phyloP scores from a whole-genome alignment of 2,797 vertebrate species.

The Acrossocheilus wenchowensis region DNA sequence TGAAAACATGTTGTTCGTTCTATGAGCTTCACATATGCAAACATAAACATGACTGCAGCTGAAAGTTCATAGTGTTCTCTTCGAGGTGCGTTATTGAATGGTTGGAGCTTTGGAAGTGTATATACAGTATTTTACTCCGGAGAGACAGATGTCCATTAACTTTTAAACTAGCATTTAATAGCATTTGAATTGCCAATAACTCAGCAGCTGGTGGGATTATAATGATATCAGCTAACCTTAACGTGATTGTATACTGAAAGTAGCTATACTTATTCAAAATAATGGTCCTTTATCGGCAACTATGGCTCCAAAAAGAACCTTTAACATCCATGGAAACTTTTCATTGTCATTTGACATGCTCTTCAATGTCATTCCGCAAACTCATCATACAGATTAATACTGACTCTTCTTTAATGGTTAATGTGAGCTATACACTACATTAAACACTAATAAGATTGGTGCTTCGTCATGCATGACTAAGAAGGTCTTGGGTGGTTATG shows the following conservation, averaged over 20 bases:
- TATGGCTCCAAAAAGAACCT: not conserved
- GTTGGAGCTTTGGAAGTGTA: not conserved
- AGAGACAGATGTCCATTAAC: constrained; percentile 2
- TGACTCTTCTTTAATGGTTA: not conserved
- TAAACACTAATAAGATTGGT: constrained; percentile 20
- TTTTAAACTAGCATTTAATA: constrained; percentile 4
- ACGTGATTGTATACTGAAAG: constrained; percentile 10
- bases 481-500: not conserved
- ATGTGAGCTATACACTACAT: constrained; percentile 5
- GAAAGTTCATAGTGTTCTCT: constrained; percentile 14
- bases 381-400: constrained; percentile 1
- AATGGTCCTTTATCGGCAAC: not conserved
- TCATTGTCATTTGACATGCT: not conserved
- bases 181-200: not conserved
- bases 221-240: constrained; percentile 22
- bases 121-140: not conserved
- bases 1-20: constrained; percentile 44
- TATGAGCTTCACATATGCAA: constrained; percentile 38
- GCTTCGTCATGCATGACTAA: not conserved
- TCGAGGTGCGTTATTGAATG: constrained; percentile 14
- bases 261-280: not conserved
- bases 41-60: constrained; percentile 22
- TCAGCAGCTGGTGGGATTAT: constrained; percentile 10
- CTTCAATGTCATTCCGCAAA: not conserved
- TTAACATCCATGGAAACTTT: not conserved